Conservation (phyloP, 2,797 vertebrate genomes). For the Diceros bicornis region DNA sequence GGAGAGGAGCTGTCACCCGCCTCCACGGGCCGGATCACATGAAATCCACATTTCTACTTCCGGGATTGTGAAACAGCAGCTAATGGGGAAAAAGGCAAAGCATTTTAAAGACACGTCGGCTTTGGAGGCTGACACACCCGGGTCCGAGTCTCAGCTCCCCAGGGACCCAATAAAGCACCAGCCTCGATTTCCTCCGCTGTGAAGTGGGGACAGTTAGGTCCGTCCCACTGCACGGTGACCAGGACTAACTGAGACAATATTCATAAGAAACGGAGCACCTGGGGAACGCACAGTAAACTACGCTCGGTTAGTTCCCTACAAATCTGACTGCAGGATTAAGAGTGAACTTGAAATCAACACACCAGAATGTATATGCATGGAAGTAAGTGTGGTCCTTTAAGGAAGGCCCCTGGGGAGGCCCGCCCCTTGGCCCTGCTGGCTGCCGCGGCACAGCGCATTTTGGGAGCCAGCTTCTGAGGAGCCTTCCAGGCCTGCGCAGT, state of each 20-base stretch:
- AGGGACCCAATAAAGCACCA: neutral
- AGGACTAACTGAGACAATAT: neutral
- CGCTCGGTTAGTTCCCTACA: neutral
- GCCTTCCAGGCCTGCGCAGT: neutral
- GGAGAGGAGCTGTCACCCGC: neutral
- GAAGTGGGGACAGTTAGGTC: neutral
- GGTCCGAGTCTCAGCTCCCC: neutral
- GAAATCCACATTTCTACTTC: neutral
- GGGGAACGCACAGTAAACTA: accelerated
- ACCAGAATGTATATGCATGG: neutral
- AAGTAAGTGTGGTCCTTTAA: neutral
- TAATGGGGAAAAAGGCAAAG: neutral
- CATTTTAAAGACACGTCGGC: too few relatives aligned
- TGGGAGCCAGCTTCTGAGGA: neutral
- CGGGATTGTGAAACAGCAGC: neutral
- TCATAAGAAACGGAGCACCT: neutral
- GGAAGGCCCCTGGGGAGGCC: neutral
- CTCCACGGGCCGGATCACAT: accelerated
- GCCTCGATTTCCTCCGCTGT: neutral
- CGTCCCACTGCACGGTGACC: neutral
- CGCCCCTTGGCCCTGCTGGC: neutral
- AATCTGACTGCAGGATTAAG: neutral
- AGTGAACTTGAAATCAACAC: neutral
- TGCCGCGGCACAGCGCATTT: accelerated
- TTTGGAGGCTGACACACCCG: neutral